phyloP scores from a whole-genome alignment of 2,888 invertebrate genomes.

The Cantharis nigra region DNA sequence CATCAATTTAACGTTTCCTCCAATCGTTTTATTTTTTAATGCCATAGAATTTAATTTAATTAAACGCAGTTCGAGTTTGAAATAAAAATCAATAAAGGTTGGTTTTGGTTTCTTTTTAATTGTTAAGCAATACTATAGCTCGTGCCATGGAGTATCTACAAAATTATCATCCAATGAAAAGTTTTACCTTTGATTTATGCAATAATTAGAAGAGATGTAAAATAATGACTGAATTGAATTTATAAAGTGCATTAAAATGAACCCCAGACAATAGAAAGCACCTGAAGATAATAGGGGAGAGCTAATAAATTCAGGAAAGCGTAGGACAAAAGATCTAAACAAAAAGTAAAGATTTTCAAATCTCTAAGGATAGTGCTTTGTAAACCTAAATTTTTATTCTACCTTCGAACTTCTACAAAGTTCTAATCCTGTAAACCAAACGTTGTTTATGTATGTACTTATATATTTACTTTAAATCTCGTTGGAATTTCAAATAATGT shows the following conservation, averaged over 20 bases:
- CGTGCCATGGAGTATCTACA: neutral
- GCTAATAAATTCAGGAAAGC: slow-evolving; percentile 21
- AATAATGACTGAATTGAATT: slow-evolving; percentile 6
- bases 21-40: neutral
- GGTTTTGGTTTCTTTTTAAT: neutral
- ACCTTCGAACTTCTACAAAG: slow-evolving; percentile 36
- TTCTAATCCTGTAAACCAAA: slow-evolving; percentile 45
- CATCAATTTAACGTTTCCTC: neutral
- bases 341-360: slow-evolving; percentile 28
- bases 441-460: slow-evolving; percentile 43
- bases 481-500: slow-evolving; percentile 41
- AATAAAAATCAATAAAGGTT: neutral
- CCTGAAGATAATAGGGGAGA: slow-evolving; percentile 21
- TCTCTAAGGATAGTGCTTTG: slow-evolving; percentile 30
- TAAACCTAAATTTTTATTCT: slow-evolving; percentile 40
- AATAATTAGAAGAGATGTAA: neutral
- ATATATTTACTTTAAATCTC: slow-evolving; percentile 43
- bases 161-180: neutral
- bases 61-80: neutral
- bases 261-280: slow-evolving; percentile 21
- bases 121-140: neutral
- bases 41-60: neutral
- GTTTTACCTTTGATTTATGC: neutral
- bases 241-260: slow-evolving; percentile 15
- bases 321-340: slow-evolving; percentile 16